These are phyloP conservation scores for Ceratosolen solmsi DNA, from an alignment of 1,140 invertebrate species.

Conservation along the genomic window DNA sequence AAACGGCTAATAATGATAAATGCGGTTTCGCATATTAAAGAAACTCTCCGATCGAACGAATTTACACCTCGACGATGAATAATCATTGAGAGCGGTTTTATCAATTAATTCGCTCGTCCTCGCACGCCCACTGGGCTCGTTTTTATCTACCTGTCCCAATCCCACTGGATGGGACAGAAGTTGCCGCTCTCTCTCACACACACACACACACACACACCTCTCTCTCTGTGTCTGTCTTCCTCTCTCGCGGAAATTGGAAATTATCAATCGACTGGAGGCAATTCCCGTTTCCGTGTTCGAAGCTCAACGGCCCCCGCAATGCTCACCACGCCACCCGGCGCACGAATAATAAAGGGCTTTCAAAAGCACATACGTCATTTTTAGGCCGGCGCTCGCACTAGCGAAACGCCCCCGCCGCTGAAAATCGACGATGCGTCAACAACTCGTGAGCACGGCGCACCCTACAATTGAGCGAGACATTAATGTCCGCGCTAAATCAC, in stretches of 20 bases:
- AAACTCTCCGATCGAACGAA: background rate
- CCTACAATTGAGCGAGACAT: slow-evolving; percentile 27
- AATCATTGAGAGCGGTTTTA: background rate
- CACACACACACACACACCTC: no score
- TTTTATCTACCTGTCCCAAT: background rate
- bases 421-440: slow-evolving; percentile 28
- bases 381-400: slow-evolving; percentile 9
- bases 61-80: background rate
- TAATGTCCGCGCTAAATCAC: slow-evolving; percentile 46
- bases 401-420: background rate
- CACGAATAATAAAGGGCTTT: slow-evolving; percentile 47
- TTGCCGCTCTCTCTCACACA: no score
- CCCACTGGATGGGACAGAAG: no score
- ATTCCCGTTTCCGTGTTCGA: no score
- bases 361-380: slow-evolving; percentile 41
- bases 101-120: background rate
- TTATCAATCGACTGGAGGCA: no score
- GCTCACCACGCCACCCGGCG: no score
- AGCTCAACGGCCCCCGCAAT: no score
- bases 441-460: slow-evolving; percentile 4
- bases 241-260: no score
- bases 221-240: no score
- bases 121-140: background rate
- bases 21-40: no score
- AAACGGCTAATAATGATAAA: no score